Conservation (phyloP, 2,113 vertebrate species). For the Hemibates koningsi region DNA sequence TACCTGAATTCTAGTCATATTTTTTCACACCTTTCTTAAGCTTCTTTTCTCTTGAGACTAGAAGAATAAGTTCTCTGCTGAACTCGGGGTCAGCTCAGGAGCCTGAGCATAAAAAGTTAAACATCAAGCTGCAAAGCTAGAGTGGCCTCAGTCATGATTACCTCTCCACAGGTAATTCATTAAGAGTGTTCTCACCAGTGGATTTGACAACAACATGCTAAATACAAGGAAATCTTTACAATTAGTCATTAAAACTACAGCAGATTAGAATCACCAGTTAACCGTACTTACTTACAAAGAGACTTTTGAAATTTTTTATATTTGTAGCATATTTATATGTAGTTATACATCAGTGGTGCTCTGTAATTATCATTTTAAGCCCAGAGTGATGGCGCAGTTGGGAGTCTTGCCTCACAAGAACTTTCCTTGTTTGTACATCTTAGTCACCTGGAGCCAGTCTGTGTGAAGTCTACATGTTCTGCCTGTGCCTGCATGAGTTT, state of each 20-base stretch:
- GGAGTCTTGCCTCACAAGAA: not conserved
- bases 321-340: not conserved
- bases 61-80: not conserved
- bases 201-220: not conserved
- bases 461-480: not conserved
- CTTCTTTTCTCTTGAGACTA: not conserved
- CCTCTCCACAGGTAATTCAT: not conserved
- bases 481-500: not conserved
- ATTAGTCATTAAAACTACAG: not conserved
- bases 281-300: not conserved
- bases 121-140: not conserved
- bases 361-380: not conserved
- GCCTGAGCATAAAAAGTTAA: not conserved
- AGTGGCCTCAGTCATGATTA: not conserved
- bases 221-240: not conserved
- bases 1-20: not conserved
- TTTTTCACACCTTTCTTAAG: not conserved
- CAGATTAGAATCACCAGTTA: not conserved
- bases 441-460: not conserved
- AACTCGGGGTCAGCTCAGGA: not conserved
- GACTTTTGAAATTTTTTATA: not conserved
- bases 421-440: not conserved
- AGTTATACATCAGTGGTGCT: not conserved
- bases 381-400: not conserved
- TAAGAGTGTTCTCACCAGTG: not conserved